These are phyloP conservation scores for Anguilla marmorata DNA, from an alignment of 2,797 vertebrate species.

Conservation along the genomic window DNA sequence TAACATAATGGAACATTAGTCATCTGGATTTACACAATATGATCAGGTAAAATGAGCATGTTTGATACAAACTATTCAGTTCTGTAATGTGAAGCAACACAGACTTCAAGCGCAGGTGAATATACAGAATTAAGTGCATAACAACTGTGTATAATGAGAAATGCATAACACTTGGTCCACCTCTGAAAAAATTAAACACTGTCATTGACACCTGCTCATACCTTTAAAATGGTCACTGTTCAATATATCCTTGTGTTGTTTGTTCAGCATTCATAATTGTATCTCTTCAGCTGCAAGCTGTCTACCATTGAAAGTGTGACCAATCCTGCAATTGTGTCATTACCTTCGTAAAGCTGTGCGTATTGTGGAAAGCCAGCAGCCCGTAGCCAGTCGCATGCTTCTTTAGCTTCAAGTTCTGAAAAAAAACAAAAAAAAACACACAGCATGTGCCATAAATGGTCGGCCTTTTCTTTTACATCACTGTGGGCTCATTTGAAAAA, in stretches of 20 bases:
- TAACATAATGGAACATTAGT: not conserved
- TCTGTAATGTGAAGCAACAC: not conserved
- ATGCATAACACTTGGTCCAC: not conserved
- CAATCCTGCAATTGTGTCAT: conserved; percentile 26
- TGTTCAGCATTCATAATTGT: not conserved
- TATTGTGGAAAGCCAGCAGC: conserved; percentile 81
- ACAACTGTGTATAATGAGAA: not conserved
- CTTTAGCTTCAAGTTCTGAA: conserved; percentile 77
- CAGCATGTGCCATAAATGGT: not conserved
- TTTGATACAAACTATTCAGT: not conserved
- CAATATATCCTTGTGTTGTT: not conserved
- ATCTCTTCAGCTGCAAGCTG: not conserved
- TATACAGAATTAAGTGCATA: not conserved
- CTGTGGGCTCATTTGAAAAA: conserved; percentile 22
- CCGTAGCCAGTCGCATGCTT: conserved; percentile 76
- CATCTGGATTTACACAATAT: not conserved
- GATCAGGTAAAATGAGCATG: not conserved
- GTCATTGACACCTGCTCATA: not conserved
- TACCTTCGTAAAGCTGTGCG: conserved; percentile 84
- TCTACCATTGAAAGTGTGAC: not conserved
- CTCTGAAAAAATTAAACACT: not conserved
- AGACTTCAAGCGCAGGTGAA: not conserved
- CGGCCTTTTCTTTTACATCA: conserved; percentile 39
- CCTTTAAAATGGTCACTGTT: not conserved
- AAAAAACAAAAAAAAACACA: conserved; percentile 48